Percentiles rank a stretch among this genome's conserved stretches.
These are phyloP conservation scores for Desmophyllum pertusum DNA, from an alignment of 92 coral and sea anemone species.

Conservation along the genomic window DNA sequence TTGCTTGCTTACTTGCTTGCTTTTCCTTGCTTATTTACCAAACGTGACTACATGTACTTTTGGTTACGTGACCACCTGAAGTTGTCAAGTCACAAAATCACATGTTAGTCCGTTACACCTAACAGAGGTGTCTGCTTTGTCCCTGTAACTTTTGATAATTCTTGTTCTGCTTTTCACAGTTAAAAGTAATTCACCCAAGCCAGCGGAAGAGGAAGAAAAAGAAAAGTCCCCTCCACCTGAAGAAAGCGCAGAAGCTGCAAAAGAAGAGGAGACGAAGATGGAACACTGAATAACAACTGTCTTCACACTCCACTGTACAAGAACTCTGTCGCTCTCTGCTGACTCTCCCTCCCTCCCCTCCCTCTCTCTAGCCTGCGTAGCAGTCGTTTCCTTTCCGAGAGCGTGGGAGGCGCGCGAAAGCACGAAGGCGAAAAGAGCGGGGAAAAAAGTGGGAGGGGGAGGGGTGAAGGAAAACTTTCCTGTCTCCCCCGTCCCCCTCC, in stretches of 20 bases:
- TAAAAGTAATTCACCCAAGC: slow-evolving; percentile 44
- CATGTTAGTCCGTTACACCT: not conserved
- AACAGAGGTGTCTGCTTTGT: not conserved
- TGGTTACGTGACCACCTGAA: not conserved
- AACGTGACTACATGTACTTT: not conserved
- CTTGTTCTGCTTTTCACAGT: slow-evolving; percentile 1
- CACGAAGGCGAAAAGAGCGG: too few species aligned
- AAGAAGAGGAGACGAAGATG: slow-evolving; percentile 49
- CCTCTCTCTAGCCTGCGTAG: too few species aligned
- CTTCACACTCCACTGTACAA: not conserved
- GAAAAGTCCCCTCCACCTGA: slow-evolving; percentile 37
- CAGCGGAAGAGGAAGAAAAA: slow-evolving; percentile 39
- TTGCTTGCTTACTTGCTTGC: not conserved
- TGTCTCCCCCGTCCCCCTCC: too few species aligned
- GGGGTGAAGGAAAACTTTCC: too few species aligned
- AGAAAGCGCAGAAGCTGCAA: slow-evolving; percentile 43
- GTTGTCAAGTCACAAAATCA: not conserved
- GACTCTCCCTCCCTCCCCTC: not conserved
- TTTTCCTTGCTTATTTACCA: not conserved
- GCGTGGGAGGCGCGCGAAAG: too few species aligned
- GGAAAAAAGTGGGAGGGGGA: too few species aligned
- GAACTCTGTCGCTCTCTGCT: not conserved
- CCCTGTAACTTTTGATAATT: not conserved
- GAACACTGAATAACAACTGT: slow-evolving; percentile 44
- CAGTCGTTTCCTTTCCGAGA: too few species aligned